These are phyloP conservation scores for Hyaena hyaena DNA, from an alignment of 2,113 vertebrate species.

Conservation along the genomic window DNA sequence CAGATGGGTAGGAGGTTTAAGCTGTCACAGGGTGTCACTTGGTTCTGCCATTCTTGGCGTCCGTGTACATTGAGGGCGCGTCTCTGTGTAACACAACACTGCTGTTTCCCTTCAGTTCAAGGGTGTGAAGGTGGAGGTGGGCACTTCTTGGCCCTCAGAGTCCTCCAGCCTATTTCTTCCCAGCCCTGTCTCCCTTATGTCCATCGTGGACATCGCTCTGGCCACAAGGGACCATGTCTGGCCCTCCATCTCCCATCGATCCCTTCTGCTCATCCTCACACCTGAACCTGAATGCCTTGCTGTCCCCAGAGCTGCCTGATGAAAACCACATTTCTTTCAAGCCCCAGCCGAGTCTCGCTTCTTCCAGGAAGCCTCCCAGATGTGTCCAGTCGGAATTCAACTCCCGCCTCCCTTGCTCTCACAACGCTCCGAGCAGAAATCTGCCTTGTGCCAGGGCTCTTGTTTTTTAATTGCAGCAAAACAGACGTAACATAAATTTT, in stretches of 20 bases:
- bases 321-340: neutral
- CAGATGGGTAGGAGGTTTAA: neutral
- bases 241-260: fast-evolving
- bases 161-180: neutral
- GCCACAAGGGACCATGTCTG: neutral
- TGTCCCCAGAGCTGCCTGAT: neutral
- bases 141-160: neutral
- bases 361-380: neutral
- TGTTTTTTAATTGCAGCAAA: neutral
- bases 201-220: fast-evolving
- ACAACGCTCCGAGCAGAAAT: neutral
- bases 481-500: neutral
- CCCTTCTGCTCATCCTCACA: too few relatives aligned
- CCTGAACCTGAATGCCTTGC: too few relatives aligned
- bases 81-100: neutral
- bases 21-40: neutral
- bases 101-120: too few relatives aligned
- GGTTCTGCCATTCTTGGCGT: neutral
- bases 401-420: neutral
- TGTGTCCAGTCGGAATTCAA: neutral
- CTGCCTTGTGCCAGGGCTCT: neutral
- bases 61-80: neutral
- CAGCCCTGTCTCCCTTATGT: neutral
- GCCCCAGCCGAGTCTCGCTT: neutral
- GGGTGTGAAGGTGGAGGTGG: neutral